Conservation (phyloP, 2,888 invertebrate genomes). For the Amphipoea oculea region DNA sequence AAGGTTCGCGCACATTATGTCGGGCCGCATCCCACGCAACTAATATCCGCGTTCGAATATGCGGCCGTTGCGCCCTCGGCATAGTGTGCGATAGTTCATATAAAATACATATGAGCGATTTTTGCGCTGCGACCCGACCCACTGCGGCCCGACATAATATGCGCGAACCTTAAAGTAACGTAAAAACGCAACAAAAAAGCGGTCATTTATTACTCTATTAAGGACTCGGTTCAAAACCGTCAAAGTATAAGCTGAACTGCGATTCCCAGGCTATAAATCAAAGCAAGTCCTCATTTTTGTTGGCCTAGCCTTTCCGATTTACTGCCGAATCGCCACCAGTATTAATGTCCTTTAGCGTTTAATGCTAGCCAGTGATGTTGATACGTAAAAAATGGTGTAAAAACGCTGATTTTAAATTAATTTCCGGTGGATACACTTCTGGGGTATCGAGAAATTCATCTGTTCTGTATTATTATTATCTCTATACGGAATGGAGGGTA, state of each 20-base stretch:
- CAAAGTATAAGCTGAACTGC: constrained; percentile 26
- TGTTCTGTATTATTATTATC: background rate
- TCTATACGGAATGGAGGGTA: background rate
- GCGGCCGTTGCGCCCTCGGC: no score
- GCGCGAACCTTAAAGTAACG: background rate
- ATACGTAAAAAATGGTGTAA: constrained; percentile 39
- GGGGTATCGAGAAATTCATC: constrained; percentile 18
- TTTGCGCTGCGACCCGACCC: no score
- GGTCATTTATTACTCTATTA: constrained; percentile 11
- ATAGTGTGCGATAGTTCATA: no score
- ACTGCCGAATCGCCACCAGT: constrained; percentile 43
- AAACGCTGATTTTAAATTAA: constrained; percentile 29
- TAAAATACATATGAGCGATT: no score
- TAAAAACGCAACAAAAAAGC: background rate
- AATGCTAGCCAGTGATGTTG: constrained; percentile 29
- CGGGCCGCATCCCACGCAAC: no score
- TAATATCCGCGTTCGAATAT: no score
- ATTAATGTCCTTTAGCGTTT: constrained; percentile 55
- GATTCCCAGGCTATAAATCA: constrained; percentile 46
- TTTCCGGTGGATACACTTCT: constrained; percentile 39
- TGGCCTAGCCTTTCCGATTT: constrained; percentile 46
- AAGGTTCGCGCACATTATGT: no score
- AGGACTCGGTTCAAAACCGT: constrained; percentile 9
- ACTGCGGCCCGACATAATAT: no score
- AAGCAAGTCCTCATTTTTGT: constrained; percentile 48